Evolutionary conservation across 2,888 invertebrate genomes (phyloP), one percentile per base, ranked within the genome.

Genomic region (Pedicia rivosa): DNA sequence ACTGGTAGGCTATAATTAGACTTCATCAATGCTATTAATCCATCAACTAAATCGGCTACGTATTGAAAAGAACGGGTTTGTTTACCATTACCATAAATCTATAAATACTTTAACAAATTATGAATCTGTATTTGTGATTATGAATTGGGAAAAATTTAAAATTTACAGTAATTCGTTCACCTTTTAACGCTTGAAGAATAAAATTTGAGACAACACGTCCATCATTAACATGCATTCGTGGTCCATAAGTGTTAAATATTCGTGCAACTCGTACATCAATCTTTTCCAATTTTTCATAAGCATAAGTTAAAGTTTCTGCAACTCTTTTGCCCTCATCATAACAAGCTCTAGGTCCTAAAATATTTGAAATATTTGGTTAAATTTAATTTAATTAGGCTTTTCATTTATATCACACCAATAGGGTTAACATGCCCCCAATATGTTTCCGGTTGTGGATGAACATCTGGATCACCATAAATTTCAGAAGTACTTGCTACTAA

Each of bases 351-450:
- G 90, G 90, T 2, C 90, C 83, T 79, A 50, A 38, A 41, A 35
- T n/a, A n/a, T n/a, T n/a, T n/a, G 32, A 43, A 29, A 35, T 28
- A 15, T 9, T 32, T 22, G 40, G 38, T 38, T 35, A 14, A 38
- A 36, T 8, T 20, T n/a, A 19, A 26, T 31, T 19, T 36, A 15
- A 30, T 28, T 17, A 32, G 4, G 7, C 9, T 15, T 25, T 25
- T 39, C 9, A 19, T 5, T 17, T 19, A 20, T 3, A 32, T 19
- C 16, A 59, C 59, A 75, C 82, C 88, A 50, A 98, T 95, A 6
- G 97, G 95, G 68, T 98, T 99, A 1, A 98, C 98, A 60, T 98
- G 87, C 1, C 98, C 98, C 95, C 97, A 98, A 55, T 97, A 97
- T 1, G 86, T 81, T 64, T 99, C 98, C 1, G 83, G 79, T 57